Conservation (phyloP, 2,797 vertebrate genomes). For the Aselliscus stoliczkanus region DNA sequence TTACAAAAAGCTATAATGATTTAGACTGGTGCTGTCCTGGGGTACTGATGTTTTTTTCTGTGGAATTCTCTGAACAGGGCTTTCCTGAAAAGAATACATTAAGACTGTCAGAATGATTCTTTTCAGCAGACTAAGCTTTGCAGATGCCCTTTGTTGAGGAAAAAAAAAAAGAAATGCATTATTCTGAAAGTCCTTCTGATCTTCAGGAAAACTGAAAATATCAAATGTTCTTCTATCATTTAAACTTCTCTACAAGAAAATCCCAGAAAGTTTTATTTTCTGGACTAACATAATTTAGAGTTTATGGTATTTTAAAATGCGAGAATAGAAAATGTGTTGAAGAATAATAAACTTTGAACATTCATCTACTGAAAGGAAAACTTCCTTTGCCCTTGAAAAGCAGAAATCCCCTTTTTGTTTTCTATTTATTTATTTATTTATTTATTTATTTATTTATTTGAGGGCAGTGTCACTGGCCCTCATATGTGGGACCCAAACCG, state of each 20-base stretch:
- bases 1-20: slow-evolving; percentile 67
- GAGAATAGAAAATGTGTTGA: not conserved
- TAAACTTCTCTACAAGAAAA: slow-evolving; percentile 62
- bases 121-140: slow-evolving; percentile 74
- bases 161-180: slow-evolving; percentile 67
- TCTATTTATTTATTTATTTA: too few relatives aligned
- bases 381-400: not conserved
- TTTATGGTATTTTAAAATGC: slow-evolving; percentile 30
- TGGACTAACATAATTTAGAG: slow-evolving; percentile 54
- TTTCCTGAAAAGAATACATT: slow-evolving; percentile 76
- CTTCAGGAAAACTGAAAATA: slow-evolving; percentile 77
- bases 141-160: slow-evolving; percentile 71
- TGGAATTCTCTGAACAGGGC: slow-evolving; percentile 72
- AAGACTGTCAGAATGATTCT: slow-evolving; percentile 75
- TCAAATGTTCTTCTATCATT: slow-evolving; percentile 53
- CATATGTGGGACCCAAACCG: too few relatives aligned
- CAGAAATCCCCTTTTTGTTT: slow-evolving; percentile 3
- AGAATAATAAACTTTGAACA: slow-evolving; percentile 46
- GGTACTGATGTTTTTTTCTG: slow-evolving; percentile 46
- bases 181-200: slow-evolving; percentile 71
- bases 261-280: slow-evolving; percentile 59
- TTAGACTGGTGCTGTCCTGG: slow-evolving; percentile 67
- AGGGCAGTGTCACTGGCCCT: too few relatives aligned
- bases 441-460: too few relatives aligned
- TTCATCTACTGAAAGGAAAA: slow-evolving; percentile 37